A percentile compares a stretch with the other conserved stretches of the same genome.
phyloP scores from a whole-genome alignment of 2,888 invertebrate genomes.

The Drosophila kanekoi region DNA sequence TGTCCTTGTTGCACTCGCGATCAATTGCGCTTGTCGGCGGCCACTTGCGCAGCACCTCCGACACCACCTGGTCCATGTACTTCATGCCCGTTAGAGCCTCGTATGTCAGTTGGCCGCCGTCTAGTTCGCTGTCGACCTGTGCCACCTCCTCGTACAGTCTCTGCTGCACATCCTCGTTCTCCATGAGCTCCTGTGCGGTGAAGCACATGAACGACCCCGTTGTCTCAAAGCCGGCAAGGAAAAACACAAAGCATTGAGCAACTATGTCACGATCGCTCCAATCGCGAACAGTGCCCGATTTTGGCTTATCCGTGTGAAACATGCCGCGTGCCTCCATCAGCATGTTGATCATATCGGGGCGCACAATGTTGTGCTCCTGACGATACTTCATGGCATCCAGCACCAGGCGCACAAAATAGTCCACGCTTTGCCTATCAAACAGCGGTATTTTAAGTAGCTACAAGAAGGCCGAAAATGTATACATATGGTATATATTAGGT shows the following conservation, averaged over 20 bases:
- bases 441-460: constrained; percentile 76
- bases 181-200: constrained; percentile 86
- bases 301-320: constrained; percentile 76
- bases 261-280: constrained; percentile 86
- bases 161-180: constrained; percentile 87
- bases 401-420: constrained; percentile 85
- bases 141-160: constrained; percentile 86
- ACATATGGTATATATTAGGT: too few species aligned
- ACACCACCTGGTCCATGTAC: constrained; percentile 87
- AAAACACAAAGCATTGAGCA: constrained; percentile 87
- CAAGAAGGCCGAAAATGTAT: not conserved
- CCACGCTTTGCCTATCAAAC: constrained; percentile 77
- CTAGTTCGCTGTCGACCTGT: constrained; percentile 84
- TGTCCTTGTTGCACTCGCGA: constrained; percentile 86
- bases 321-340: constrained; percentile 86
- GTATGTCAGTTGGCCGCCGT: constrained; percentile 86
- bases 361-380: constrained; percentile 85
- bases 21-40: constrained; percentile 85
- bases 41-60: constrained; percentile 86
- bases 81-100: constrained; percentile 87
- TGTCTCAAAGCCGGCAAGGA: constrained; percentile 87
- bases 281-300: constrained; percentile 55
- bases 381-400: constrained; percentile 85
- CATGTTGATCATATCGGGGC: constrained; percentile 87
- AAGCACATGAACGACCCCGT: constrained; percentile 85